phyloP scores from a whole-genome alignment of 2,113 vertebrate species.

The Apodemus speciosus region DNA sequence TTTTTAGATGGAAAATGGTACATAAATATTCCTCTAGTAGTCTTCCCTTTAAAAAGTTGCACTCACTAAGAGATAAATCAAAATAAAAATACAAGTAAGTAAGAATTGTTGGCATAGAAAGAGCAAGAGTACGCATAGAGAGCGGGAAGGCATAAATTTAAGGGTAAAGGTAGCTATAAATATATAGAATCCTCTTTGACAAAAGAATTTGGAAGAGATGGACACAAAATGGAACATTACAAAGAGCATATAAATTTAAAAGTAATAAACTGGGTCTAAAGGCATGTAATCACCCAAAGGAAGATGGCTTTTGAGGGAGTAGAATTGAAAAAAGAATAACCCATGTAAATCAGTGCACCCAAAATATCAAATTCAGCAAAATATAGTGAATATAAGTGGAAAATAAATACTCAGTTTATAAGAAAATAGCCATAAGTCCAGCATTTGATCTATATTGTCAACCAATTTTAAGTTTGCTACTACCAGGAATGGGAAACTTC shows the following conservation, averaged over 20 bases:
- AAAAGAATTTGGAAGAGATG: constrained; percentile 32
- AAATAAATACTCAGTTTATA: not conserved
- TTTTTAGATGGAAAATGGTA: constrained; percentile 60
- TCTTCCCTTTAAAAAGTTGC: constrained; percentile 39
- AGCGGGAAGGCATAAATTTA: constrained; percentile 51
- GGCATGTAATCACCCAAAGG: not conserved
- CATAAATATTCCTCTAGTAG: constrained; percentile 56
- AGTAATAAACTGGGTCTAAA: constrained; percentile 33
- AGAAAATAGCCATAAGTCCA: not conserved
- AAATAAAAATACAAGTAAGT: constrained; percentile 55
- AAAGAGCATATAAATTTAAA: constrained; percentile 36
- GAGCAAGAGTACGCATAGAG: not conserved
- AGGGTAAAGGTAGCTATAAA: constrained; percentile 40
- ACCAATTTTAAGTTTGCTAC: not conserved
- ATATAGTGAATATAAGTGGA: not conserved
- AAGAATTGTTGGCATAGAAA: constrained; percentile 35
- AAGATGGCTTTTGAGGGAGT: not conserved
- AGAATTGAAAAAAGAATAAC: not conserved
- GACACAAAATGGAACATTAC: constrained; percentile 34
- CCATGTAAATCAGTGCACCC: not conserved
- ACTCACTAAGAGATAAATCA: constrained; percentile 53
- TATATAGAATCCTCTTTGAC: not conserved
- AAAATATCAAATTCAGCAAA: not conserved
- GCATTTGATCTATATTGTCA: not conserved
- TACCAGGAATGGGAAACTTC: not conserved